phyloP scores from a whole-genome alignment of 2,888 invertebrate species.

The Rhamphomyia laevipes region DNA sequence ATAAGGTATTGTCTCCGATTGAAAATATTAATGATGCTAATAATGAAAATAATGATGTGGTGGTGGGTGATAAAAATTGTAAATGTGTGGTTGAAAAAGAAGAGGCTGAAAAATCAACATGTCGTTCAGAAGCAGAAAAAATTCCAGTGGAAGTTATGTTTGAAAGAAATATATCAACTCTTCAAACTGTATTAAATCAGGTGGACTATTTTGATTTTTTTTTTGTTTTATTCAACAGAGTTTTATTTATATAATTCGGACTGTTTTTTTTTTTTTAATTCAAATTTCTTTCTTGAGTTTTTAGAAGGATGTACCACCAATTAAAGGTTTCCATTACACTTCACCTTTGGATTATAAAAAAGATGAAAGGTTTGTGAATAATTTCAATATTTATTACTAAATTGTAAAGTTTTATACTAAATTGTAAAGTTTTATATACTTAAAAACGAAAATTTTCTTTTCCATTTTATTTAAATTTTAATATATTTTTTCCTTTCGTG shows the following conservation, averaged over 20 bases:
- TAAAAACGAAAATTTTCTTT: constrained; percentile 6
- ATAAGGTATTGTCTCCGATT: too few species aligned
- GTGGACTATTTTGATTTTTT: not conserved
- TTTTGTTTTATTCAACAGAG: not conserved
- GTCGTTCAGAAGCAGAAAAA: not conserved
- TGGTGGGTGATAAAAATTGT: too few species aligned
- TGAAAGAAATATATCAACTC: not conserved
- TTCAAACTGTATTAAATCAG: not conserved
- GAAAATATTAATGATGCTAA: too few species aligned
- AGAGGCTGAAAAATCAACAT: not conserved
- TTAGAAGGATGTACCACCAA: not conserved
- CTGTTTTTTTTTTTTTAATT: not conserved
- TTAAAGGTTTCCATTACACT: constrained; percentile 12
- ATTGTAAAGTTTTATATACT: too few species aligned
- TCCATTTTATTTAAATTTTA: constrained; percentile 14
- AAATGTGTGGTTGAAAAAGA: too few species aligned
- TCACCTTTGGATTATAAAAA: constrained; percentile 20
- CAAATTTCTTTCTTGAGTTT: not conserved
- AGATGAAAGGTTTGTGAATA: constrained; percentile 14
- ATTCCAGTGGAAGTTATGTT: not conserved
- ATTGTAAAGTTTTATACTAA: not conserved
- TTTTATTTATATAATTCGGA: not conserved
- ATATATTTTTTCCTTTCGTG: constrained; percentile 21
- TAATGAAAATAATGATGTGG: too few species aligned
- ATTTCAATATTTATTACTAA: not conserved